Base-by-base conservation (phyloP, 2,888 invertebrate genomes). In the Xiphydria camelus region DNA sequence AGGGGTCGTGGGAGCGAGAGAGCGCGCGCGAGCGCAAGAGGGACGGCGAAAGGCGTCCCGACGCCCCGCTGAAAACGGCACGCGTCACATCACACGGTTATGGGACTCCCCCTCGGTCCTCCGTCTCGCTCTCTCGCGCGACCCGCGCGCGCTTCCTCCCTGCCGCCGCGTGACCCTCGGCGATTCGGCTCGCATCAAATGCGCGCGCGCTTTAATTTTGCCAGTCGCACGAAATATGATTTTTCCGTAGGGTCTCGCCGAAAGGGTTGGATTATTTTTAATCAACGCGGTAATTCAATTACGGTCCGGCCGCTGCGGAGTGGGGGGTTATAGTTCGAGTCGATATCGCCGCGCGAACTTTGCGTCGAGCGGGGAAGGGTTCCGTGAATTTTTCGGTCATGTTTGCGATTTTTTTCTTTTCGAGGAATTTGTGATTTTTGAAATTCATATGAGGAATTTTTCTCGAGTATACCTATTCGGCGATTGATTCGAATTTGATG, bases 41-140 rank as follows among this genome's bases (percentile, higher is more conserved):
- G 25, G 53, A 58, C 43, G 61, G 52, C 56, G 52, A 66, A 52
- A 59, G 64, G 65, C 68, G 66, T 68, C 67, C 51, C 62, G 62
- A 65, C 64, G 66, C 64, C 61, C 66, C 57, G 57, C 55, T 62
- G 61, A 66, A 70, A 68, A 64, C 64, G 69, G 71, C 72, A 73
- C 71, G 73, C 71, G 72, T 73, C 70, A 49, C 66, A 54, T 61
- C 59, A 45, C 55, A 54, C 53, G 33, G 54, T 57, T 64, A 61
- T 57, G 54, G 55, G 55, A 51, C 49, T 37, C 34, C 41, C 50
- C 36, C 47, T 41, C 38, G 47, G 43, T 43, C 41, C 48, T 20
- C 35, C 42, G 29, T 19, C 45, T 34, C 37, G 2, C 41, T 34
- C 47, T 33, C 34, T 36, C 34, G 31, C 23, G 5, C 23, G 4